Conservation (phyloP, 1,140 invertebrate genomes). For the Meloidogyne hapla region DNA sequence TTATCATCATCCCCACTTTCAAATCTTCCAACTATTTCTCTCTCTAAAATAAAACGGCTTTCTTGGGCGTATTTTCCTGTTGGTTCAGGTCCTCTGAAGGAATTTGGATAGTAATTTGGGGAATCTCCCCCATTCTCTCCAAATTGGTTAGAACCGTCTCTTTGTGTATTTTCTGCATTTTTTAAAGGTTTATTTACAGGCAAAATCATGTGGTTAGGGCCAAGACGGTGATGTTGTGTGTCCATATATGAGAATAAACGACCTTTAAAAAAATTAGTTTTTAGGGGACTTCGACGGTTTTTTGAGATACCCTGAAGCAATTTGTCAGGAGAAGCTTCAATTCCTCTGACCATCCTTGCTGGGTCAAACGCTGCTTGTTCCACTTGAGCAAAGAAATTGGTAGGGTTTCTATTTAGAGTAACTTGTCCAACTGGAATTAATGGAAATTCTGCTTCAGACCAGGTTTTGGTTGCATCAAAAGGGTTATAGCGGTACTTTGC, state of each 20-base stretch:
- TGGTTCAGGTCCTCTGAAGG: neutral
- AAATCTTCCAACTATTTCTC: neutral
- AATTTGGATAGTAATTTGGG: neutral
- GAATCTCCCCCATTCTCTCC: neutral
- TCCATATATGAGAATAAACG: constrained; percentile 90
- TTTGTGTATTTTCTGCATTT: constrained; percentile 75
- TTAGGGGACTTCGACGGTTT: no score
- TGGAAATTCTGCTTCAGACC: constrained; percentile 5
- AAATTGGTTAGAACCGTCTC: constrained; percentile 75
- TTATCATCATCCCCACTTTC: constrained; percentile 1
- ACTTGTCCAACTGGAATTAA: neutral
- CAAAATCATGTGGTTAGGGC: constrained; percentile 85
- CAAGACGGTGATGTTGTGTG: constrained; percentile 87
- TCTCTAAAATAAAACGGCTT: neutral
- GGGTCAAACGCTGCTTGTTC: constrained; percentile 5
- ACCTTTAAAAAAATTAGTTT: neutral
- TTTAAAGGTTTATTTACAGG: constrained; percentile 87
- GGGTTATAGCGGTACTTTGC: constrained; percentile 76
- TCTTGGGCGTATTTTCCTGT: neutral
- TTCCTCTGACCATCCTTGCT: constrained; percentile 82
- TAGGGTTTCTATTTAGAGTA: neutral
- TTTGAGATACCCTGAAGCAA: constrained; percentile 82
- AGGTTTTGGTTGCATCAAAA: constrained; percentile 82
- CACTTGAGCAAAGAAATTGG: constrained; percentile 8
- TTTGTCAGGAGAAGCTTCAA: constrained; percentile 85